phyloP scores from a whole-genome alignment of 2,113 vertebrate genomes.

The Erythrocercus mccallii region DNA sequence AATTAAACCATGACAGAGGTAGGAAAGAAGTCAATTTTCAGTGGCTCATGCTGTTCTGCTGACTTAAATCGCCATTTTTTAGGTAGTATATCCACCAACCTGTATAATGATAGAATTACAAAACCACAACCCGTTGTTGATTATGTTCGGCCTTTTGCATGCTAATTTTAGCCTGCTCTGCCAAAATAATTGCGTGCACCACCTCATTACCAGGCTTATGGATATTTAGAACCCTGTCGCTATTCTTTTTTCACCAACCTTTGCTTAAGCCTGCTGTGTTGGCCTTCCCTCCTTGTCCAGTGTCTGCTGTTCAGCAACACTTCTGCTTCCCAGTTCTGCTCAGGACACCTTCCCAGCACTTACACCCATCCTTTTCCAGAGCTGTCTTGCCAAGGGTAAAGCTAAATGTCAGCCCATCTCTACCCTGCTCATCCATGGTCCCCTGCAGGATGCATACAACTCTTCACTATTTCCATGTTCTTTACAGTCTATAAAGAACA shows the following conservation, averaged over 20 bases:
- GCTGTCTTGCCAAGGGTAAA: not conserved
- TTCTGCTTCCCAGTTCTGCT: not conserved
- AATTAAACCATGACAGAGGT: conserved; percentile 56
- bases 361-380: not conserved
- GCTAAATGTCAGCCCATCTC: not conserved
- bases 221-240: not conserved
- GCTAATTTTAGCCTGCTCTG: conserved; percentile 38
- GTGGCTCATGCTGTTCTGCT: conserved; percentile 2
- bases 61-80: conserved; percentile 44
- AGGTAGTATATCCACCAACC: conserved; percentile 6
- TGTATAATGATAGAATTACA: conserved; percentile 40
- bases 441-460: not conserved
- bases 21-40: conserved; percentile 58
- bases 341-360: not conserved
- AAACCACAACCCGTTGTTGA: conserved; percentile 14
- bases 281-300: not conserved
- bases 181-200: conserved; percentile 18
- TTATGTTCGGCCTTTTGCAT: conserved; percentile 32
- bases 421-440: not conserved
- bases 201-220: conserved; percentile 26
- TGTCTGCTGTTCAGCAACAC: not conserved
- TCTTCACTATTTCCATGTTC: not conserved
- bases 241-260: conserved; percentile 12
- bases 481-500: not conserved
- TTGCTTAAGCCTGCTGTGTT: not conserved